Evolutionary conservation across 2,888 invertebrate species (phyloP).

Genomic region (Cheilosia pagana): DNA sequence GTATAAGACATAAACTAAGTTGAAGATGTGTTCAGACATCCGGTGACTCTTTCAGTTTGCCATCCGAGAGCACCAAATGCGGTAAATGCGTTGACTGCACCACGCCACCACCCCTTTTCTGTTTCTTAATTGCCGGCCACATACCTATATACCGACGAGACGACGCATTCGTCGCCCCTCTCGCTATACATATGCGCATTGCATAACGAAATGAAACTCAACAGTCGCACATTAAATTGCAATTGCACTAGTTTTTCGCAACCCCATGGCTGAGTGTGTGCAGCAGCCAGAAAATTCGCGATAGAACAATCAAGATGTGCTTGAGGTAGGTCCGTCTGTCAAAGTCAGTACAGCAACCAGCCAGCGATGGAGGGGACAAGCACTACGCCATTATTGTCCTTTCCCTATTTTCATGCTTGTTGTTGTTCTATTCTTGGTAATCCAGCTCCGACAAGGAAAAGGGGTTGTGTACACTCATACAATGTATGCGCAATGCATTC

Average conservation of each 20-base stretch:
- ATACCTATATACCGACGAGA: background rate
- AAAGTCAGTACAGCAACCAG: background rate
- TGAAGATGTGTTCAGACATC: no score
- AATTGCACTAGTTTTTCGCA: constrained; percentile 60
- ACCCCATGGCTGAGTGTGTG: constrained; percentile 48
- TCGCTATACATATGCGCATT: constrained; percentile 34
- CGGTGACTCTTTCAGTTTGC: no score
- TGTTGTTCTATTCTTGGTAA: constrained; percentile 59
- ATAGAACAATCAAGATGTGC: constrained; percentile 59
- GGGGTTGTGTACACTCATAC: constrained; percentile 32
- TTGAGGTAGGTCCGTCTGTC: constrained; percentile 66
- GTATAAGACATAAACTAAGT: background rate
- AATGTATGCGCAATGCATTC: constrained; percentile 21
- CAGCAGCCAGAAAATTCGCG: constrained; percentile 48
- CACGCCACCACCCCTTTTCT: constrained; percentile 9
- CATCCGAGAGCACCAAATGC: no score
- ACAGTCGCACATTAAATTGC: constrained; percentile 36
- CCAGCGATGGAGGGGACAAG: constrained; percentile 18
- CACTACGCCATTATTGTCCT: constrained; percentile 43
- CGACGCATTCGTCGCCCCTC: constrained; percentile 34
- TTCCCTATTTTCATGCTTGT: constrained; percentile 57
- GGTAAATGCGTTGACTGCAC: background rate
- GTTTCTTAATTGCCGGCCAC: background rate
- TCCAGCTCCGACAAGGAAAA: constrained; percentile 29
- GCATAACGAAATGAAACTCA: constrained; percentile 28